Conservation (phyloP, 2,113 vertebrate genomes). For the Sylvia atricapilla region DNA sequence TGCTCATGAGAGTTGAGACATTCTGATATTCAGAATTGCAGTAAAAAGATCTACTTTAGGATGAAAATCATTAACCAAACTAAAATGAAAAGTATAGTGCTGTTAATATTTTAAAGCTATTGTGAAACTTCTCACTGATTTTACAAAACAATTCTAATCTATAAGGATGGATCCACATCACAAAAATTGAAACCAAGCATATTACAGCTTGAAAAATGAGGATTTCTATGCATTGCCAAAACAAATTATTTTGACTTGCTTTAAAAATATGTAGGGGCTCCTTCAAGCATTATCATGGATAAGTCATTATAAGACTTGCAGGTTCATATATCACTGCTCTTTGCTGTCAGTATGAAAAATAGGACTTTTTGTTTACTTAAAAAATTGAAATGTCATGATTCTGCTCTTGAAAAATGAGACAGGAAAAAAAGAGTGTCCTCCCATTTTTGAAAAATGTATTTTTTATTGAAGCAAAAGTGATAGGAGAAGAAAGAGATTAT, state of each 20-base stretch:
- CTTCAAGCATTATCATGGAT: slow-evolving; percentile 61
- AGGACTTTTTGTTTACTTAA: slow-evolving; percentile 75
- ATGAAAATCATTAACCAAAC: background rate
- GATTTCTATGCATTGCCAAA: slow-evolving; percentile 28
- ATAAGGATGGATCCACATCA: background rate
- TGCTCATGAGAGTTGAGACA: background rate
- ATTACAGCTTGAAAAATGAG: slow-evolving; percentile 6
- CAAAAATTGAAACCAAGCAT: slow-evolving; percentile 27
- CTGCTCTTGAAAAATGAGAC: slow-evolving; percentile 72
- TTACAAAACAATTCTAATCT: background rate
- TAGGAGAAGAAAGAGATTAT: slow-evolving; percentile 24
- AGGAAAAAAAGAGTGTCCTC: slow-evolving; percentile 47
- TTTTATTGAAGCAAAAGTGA: slow-evolving; percentile 59
- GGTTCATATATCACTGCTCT: slow-evolving; percentile 63
- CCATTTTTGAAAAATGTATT: slow-evolving; percentile 57
- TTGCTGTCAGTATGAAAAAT: slow-evolving; percentile 74
- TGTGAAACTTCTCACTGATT: background rate
- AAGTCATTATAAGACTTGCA: slow-evolving; percentile 63
- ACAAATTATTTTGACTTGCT: slow-evolving; percentile 47
- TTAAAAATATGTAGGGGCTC: slow-evolving; percentile 50
- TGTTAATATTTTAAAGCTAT: background rate
- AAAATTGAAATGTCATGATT: slow-evolving; percentile 71
- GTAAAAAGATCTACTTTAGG: background rate
- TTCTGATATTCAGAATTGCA: background rate
- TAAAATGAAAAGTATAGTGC: background rate